phyloP scores from a whole-genome alignment of 2,113 vertebrate genomes.

The Nothocercus nigrocapillus region DNA sequence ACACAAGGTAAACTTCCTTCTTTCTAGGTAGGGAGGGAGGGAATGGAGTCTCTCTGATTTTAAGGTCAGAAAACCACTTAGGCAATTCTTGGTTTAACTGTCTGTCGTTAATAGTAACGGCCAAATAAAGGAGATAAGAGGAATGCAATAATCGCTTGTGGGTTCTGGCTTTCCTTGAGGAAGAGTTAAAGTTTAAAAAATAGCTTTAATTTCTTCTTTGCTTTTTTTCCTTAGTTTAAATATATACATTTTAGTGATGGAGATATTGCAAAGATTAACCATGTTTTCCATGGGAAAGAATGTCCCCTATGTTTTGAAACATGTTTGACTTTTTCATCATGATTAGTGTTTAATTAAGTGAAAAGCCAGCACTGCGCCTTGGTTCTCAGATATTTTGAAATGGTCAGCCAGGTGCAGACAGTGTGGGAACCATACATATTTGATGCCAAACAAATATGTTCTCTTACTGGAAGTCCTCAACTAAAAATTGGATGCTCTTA shows the following conservation, averaged over 20 bases:
- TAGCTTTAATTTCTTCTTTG: not conserved
- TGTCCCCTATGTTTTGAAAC: not conserved
- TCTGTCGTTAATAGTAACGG: not conserved
- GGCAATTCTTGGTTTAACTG: not conserved
- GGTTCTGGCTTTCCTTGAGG: not conserved
- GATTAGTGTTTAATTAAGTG: not conserved
- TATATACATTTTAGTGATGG: not conserved
- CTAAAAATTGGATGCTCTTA: not conserved
- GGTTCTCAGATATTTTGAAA: fast-evolving
- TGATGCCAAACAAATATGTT: not conserved
- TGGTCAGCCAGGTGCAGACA: fast-evolving
- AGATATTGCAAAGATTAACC: not conserved
- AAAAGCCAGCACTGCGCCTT: not conserved
- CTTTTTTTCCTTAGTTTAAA: not conserved
- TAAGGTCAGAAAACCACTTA: not conserved
- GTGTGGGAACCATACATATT: not conserved
- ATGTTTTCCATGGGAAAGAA: not conserved
- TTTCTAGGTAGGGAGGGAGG: not conserved
- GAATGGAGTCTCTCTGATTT: not conserved
- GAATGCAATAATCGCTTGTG: not conserved
- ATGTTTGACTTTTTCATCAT: not conserved
- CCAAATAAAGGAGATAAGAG: not conserved
- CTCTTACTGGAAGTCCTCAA: not conserved
- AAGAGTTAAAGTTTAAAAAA: not conserved
- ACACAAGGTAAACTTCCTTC: not conserved